These are phyloP conservation scores for Phalacrocorax pelagicus DNA, from an alignment of 2,113 vertebrate genomes.

Conservation along the genomic window DNA sequence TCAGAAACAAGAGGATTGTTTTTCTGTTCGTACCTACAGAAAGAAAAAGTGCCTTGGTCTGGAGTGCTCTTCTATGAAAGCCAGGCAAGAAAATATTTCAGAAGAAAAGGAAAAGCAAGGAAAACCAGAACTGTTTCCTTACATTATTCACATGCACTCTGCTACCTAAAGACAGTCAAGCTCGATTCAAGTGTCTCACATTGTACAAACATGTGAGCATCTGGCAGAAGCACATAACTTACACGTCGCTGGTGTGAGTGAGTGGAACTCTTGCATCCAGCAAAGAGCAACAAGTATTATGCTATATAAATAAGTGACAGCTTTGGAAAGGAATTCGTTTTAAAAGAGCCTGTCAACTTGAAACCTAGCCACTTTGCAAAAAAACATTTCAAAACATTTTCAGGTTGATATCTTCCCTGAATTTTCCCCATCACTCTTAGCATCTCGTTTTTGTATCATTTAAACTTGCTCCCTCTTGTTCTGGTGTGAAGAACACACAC, in stretches of 20 bases:
- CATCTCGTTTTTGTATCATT: background rate
- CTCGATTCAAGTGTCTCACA: background rate
- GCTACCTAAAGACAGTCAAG: background rate
- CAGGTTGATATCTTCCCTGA: background rate
- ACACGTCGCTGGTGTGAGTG: background rate
- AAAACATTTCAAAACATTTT: conserved; percentile 20
- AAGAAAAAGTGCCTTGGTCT: background rate
- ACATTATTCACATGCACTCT: background rate
- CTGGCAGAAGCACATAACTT: background rate
- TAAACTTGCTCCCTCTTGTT: background rate
- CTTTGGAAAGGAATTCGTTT: background rate
- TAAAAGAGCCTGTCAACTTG: background rate
- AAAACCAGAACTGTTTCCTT: background rate
- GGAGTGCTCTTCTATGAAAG: background rate
- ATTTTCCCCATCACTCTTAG: background rate
- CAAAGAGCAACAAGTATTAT: background rate
- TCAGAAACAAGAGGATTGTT: background rate
- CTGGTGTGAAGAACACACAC: background rate
- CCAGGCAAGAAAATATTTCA: background rate
- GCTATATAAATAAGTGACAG: conserved; percentile 1
- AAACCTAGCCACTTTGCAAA: background rate
- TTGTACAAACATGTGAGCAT: background rate
- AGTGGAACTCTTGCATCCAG: background rate
- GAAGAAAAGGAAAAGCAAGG: background rate
- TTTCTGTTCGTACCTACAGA: background rate